Conservation (phyloP, 2,888 invertebrate genomes). For the Pilophorus perplexus region DNA sequence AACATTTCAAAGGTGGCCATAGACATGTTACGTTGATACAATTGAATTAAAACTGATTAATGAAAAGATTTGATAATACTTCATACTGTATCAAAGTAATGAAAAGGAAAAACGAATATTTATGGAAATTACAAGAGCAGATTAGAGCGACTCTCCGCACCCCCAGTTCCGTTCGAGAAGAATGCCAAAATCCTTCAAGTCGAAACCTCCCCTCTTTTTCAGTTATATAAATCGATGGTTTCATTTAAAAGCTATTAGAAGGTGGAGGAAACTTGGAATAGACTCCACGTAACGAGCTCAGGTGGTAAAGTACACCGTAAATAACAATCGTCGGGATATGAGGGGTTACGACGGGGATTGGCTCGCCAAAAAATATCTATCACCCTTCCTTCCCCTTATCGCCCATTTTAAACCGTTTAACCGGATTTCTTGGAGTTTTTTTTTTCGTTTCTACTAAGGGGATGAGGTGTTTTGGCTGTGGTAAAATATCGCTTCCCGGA, state of each 20-base stretch:
- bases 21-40: too few relatives aligned
- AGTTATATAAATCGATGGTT: slow-evolving; percentile 41
- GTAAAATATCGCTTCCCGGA: slow-evolving; percentile 2
- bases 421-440: too few relatives aligned
- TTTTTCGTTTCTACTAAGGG: neutral
- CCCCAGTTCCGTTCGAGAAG: too few relatives aligned
- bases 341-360: neutral
- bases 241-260: slow-evolving; percentile 43
- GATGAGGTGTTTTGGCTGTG: neutral
- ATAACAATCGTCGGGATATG: slow-evolving; percentile 36
- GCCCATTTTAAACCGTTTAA: slow-evolving; percentile 34
- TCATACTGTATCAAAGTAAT: too few relatives aligned
- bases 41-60: too few relatives aligned
- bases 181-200: too few relatives aligned
- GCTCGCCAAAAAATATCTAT: slow-evolving; percentile 27
- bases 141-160: too few relatives aligned
- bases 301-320: slow-evolving; percentile 14
- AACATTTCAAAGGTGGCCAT: too few relatives aligned
- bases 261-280: slow-evolving; percentile 16
- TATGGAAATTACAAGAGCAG: too few relatives aligned
- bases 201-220: too few relatives aligned
- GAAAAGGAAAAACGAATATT: too few relatives aligned
- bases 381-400: neutral
- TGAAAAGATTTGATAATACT: too few relatives aligned
- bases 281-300: slow-evolving; percentile 34